Evolutionary conservation across 2,888 invertebrate species (phyloP).

Genomic region (Iselma pallidipennis): DNA sequence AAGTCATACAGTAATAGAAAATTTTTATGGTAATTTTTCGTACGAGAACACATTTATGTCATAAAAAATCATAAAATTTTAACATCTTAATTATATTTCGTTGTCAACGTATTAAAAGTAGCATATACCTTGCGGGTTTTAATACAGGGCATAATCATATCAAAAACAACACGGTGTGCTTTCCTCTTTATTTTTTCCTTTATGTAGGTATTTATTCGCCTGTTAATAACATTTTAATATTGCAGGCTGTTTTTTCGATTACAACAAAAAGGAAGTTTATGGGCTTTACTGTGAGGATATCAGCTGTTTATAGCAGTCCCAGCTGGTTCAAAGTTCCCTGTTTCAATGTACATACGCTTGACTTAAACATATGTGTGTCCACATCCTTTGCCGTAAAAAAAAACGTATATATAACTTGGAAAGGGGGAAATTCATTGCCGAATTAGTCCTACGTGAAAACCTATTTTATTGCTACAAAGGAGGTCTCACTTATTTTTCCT

Average conservation of each 20-base stretch:
- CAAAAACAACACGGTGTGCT: no score
- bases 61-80: no score
- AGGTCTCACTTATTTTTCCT: constrained; percentile 6
- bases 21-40: no score
- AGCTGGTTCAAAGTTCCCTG: constrained; percentile 23
- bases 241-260: constrained; percentile 15
- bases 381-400: constrained; percentile 8
- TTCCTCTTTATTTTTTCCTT: no score
- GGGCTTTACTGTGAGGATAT: constrained; percentile 19
- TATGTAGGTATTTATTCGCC: not conserved
- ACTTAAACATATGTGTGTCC: constrained; percentile 21
- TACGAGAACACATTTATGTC: no score
- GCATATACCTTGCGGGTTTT: no score
- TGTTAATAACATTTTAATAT: constrained; percentile 15
- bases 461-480: constrained; percentile 10
- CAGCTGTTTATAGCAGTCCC: constrained; percentile 25
- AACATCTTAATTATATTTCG: no score
- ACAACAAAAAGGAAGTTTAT: constrained; percentile 23
- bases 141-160: no score
- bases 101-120: no score
- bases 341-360: constrained; percentile 21
- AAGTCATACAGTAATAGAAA: no score
- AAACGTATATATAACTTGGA: constrained; percentile 3
- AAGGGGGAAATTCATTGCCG: constrained; percentile 14
- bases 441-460: constrained; percentile 19